These are phyloP conservation scores for Nemotelus nigrinus DNA, from an alignment of 2,888 invertebrate genomes.

Conservation along the genomic window DNA sequence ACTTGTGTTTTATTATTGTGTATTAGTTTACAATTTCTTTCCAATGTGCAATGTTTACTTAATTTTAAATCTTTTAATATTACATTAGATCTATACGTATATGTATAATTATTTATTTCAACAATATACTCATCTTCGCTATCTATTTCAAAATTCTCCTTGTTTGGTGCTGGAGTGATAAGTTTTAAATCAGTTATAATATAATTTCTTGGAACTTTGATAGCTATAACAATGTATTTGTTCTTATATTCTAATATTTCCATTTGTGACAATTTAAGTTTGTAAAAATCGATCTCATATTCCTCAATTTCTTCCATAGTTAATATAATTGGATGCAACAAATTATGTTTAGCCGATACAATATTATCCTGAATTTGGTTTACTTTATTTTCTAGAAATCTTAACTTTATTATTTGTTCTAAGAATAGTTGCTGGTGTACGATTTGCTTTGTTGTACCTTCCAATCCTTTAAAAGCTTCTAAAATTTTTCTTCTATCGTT, in stretches of 20 bases:
- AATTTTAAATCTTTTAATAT: slow-evolving; percentile 19
- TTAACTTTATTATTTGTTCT: neutral
- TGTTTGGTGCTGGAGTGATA: slow-evolving; percentile 14
- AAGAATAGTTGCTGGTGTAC: too few relatives aligned
- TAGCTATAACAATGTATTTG: slow-evolving; percentile 13
- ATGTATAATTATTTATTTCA: slow-evolving; percentile 12
- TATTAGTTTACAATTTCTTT: slow-evolving; percentile 6
- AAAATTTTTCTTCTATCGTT: slow-evolving; percentile 47
- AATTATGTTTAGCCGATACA: slow-evolving; percentile 47
- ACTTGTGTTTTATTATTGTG: neutral
- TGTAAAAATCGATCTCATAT: slow-evolving; percentile 48
- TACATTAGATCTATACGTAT: neutral
- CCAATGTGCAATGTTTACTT: slow-evolving; percentile 22
- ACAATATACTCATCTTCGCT: too few relatives aligned
- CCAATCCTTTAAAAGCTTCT: slow-evolving; percentile 20
- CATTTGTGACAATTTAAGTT: slow-evolving; percentile 42
- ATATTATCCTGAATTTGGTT: slow-evolving; percentile 67
- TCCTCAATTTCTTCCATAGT: slow-evolving; percentile 46
- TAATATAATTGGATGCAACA: slow-evolving; percentile 48
- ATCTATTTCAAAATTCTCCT: neutral
- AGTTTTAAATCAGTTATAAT: slow-evolving; percentile 11
- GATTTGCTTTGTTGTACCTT: too few relatives aligned
- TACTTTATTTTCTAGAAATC: slow-evolving; percentile 43
- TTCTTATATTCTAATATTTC: slow-evolving; percentile 39
- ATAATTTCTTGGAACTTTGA: slow-evolving; percentile 34